Base-by-base conservation (phyloP, 2,113 vertebrate species). In the Phaethon lepturus region DNA sequence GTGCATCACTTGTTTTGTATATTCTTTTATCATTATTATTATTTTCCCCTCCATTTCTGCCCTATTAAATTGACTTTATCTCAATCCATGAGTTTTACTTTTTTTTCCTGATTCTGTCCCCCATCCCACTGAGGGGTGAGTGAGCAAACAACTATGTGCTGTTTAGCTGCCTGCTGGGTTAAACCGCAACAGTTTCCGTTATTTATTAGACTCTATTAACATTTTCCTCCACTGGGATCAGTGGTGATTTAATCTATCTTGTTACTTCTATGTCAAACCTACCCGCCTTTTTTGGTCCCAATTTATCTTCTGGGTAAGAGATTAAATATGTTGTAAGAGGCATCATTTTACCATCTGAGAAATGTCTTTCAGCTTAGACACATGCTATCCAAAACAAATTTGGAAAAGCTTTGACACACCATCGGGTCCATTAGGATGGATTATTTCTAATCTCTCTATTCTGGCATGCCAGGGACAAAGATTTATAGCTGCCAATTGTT, bases 361-460 rank as follows among this genome's bases (percentile, higher is more conserved):
- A 76, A 94, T 44, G 45, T 66, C n/a, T 95, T 69, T 89, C 59
- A 73, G n/a, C 28, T 91, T 81, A 92, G 76, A 69, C 52, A 42
- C 28, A 13, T 62, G 77, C 5, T 88, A 76, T 85, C 45, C 73
- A 76, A 90, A 97, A 87, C 33, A 91, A 87, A 95, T 88, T 69
- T 53, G n/a, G 62, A 95, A 93, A 94, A 78, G 58, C 69, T 95
- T 56, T 91, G 40, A 76, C 50, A 38, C 3, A 3, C 56, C 40
- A 80, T 87, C 86, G 64, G 40, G 49, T 77, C 81, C 78, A 85
- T 93, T 90, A 90, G 78, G 25, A 67, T 63, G 87, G 77, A 91
- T 92, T 84, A 67, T 59, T 90, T 87, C 66, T 91, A 93, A 86
- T 80, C 62, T 68, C 87, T 49, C 58, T 73, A n/a, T 87, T 95